These are phyloP conservation scores for Trilocha varians DNA, from an alignment of 2,888 invertebrate species.

Conservation along the genomic window DNA sequence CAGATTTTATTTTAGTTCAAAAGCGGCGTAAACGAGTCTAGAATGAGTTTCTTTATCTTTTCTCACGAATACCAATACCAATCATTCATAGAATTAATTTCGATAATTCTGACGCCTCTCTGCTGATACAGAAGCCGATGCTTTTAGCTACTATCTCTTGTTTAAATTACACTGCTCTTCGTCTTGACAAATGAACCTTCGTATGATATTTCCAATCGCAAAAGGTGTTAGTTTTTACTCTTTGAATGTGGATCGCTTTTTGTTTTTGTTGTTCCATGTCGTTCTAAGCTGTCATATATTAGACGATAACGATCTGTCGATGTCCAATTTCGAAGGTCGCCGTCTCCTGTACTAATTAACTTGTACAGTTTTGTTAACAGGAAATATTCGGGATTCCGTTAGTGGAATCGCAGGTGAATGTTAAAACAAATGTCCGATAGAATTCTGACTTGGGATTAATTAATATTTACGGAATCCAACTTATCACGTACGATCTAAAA, in stretches of 20 bases:
- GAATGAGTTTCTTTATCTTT: constrained; percentile 34
- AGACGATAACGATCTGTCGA: constrained; percentile 34
- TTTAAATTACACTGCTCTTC: constrained; percentile 44
- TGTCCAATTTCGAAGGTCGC: constrained; percentile 24
- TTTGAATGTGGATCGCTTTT: constrained; percentile 22
- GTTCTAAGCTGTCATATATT: constrained; percentile 33
- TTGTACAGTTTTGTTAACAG: constrained; percentile 31
- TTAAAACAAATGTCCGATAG: neutral
- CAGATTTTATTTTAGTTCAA: constrained; percentile 15
- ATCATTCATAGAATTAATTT: constrained; percentile 67
- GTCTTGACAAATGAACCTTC: constrained; percentile 51
- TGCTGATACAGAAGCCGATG: constrained; percentile 58
- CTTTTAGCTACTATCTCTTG: constrained; percentile 56
- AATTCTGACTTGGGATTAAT: neutral
- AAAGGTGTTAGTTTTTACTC: constrained; percentile 38
- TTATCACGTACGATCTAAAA: neutral
- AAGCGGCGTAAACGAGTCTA: constrained; percentile 20
- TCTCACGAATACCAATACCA: constrained; percentile 35
- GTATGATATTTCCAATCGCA: constrained; percentile 32
- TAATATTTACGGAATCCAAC: neutral
- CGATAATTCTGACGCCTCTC: constrained; percentile 59
- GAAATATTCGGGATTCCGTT: constrained; percentile 13
- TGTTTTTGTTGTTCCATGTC: constrained; percentile 23
- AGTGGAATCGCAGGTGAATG: constrained; percentile 13
- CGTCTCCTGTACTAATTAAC: constrained; percentile 36